Evolutionary conservation across 2,797 vertebrate genomes (phyloP).

Genomic region (Scyliorhinus canicula): DNA sequence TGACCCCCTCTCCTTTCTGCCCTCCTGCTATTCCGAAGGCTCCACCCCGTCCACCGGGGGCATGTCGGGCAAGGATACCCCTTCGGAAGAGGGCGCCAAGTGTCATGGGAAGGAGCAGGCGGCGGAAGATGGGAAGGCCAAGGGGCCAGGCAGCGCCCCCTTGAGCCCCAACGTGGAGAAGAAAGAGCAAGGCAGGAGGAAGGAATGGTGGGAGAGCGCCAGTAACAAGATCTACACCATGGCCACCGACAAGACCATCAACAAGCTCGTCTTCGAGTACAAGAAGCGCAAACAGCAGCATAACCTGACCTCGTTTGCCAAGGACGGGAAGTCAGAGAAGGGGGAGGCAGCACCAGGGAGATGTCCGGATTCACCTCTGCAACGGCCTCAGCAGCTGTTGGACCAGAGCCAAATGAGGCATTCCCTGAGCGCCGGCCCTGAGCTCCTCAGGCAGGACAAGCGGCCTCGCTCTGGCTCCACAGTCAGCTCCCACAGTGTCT

Average conservation of each 20-base stretch:
- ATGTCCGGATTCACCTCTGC: constrained; percentile 62
- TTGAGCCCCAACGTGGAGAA: constrained; percentile 62
- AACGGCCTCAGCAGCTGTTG: constrained; percentile 82
- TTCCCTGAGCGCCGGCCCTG: constrained; percentile 87
- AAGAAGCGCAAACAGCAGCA: constrained; percentile 87
- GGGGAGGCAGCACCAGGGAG: constrained; percentile 53
- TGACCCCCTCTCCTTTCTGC: constrained; percentile 75
- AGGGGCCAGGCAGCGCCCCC: constrained; percentile 54
- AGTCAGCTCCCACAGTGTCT: constrained; percentile 78
- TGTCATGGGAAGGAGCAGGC: constrained; percentile 43
- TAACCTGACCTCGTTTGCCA: constrained; percentile 71
- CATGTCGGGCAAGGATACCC: constrained; percentile 74
- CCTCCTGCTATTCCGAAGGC: constrained; percentile 80
- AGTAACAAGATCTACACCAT: constrained; percentile 92
- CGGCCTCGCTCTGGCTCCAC: constrained; percentile 83
- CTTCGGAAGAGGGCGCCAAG: constrained; percentile 70
- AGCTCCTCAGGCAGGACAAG: constrained; percentile 83
- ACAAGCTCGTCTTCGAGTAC: constrained; percentile 90
- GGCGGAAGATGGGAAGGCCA: constrained; percentile 50
- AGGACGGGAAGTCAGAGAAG: constrained; percentile 66
- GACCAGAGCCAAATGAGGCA: constrained; percentile 85
- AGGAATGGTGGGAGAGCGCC: constrained; percentile 95
- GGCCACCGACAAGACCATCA: constrained; percentile 84
- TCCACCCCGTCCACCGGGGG: constrained; percentile 76
- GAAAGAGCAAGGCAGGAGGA: constrained; percentile 65